Base-by-base conservation (phyloP, 1,140 invertebrate genomes). In the Microplitis demolitor region DNA sequence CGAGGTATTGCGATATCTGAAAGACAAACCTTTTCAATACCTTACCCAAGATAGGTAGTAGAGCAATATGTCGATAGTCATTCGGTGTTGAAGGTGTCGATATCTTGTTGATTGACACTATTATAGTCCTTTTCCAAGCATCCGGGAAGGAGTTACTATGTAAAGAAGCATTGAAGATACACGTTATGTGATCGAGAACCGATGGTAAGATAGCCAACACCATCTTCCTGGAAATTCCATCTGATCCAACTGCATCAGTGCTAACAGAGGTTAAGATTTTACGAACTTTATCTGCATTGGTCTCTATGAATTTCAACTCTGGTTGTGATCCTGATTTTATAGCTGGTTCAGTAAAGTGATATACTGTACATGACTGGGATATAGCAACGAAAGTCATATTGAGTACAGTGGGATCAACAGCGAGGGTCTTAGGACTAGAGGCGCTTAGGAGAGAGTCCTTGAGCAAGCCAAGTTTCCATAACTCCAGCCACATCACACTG, bases 21-120 rank as follows among this genome's bases (percentile, higher is more conserved):
- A 34, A 13, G 3, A 70, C 56, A 0, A 75, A 0, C 3, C 53
- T n/a, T 14, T 37, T 75, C 70, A 72, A 45, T 8, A 75, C 53
- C 33, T 75, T 75, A 56, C 2, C 13, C 9, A 14, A 51, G 2
- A 24, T 11, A 4, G 50, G 60, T 4, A 72, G 53, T 1, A 63
- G 14, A 3, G 60, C 35, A 13, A 71, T 71, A 0, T 60, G 69
- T 1, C 63, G 1, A 33, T 56, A 56, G 14, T 60, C 53, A 37
- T 8, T 9, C 1, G 53, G 8, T 4, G 24, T 35, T 5, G 33
- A 39, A 24, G 66, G 54, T 5, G 31, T 6, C 13, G 33, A 39
- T 0, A 37, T 4, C 51, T 58, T 69, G 9, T 14, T 16, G 8
- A 69, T 56, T 3, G 66, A n/a, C 33, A 58, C 14, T 13, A 69